Evolutionary conservation across 1,140 invertebrate species (phyloP).

Genomic region (Luehdorfia chinensis): DNA sequence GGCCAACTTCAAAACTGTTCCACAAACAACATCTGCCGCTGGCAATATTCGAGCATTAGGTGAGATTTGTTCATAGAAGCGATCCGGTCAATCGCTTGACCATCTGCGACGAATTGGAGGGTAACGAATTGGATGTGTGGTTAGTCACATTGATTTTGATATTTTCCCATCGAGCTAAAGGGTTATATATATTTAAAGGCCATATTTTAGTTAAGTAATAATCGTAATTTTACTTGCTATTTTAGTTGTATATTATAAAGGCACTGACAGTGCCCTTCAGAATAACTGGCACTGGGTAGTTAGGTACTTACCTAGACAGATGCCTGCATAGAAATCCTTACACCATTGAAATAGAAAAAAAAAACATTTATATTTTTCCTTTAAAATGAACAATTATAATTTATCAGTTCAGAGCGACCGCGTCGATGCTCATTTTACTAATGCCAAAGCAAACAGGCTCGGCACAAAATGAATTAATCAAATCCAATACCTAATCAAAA

Average conservation of each 20-base stretch:
- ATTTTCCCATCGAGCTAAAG: slow-evolving; percentile 2
- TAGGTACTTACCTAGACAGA: too few relatives aligned
- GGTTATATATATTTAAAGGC: too few relatives aligned
- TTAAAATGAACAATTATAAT: too few relatives aligned
- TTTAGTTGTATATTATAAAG: too few relatives aligned
- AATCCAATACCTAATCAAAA: slow-evolving; percentile 19
- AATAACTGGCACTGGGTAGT: too few relatives aligned
- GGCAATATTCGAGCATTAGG: slow-evolving; percentile 41
- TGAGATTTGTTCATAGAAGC: slow-evolving; percentile 39
- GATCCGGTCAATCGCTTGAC: slow-evolving; percentile 49
- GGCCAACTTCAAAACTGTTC: slow-evolving; percentile 22
- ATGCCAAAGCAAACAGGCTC: slow-evolving; percentile 11
- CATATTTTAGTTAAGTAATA: too few relatives aligned
- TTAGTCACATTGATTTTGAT: slow-evolving; percentile 32
- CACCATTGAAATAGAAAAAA: too few relatives aligned
- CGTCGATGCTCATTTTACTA: slow-evolving; percentile 1
- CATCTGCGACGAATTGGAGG: slow-evolving; percentile 41
- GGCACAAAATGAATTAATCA: slow-evolving; percentile 13
- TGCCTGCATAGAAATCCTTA: too few relatives aligned
- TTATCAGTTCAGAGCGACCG: too few relatives aligned
- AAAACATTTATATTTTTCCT: too few relatives aligned
- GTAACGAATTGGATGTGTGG: slow-evolving; percentile 30
- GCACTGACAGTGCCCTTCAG: too few relatives aligned
- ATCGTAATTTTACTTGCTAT: too few relatives aligned
- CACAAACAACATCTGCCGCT: slow-evolving; percentile 43